These are phyloP conservation scores for Drosophila sproati DNA, from an alignment of 1,140 invertebrate species.

Conservation along the genomic window DNA sequence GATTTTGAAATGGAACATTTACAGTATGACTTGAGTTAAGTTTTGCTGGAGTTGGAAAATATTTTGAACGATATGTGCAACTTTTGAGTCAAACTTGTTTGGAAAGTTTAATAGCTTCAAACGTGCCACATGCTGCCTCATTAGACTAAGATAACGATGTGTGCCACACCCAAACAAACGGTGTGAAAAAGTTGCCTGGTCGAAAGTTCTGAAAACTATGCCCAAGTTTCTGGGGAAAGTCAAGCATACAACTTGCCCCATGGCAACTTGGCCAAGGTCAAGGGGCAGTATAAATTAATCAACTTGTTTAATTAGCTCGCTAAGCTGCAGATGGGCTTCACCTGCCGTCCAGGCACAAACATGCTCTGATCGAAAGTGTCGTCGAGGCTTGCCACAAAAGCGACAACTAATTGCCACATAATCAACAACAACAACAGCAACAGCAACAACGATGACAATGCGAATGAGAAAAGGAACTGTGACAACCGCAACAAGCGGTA, in stretches of 20 bases:
- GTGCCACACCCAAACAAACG: conserved; percentile 29
- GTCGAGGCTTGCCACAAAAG: conserved; percentile 67
- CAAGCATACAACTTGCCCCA: conserved; percentile 3
- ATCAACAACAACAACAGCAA: conserved; percentile 56
- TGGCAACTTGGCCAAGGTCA: conserved; percentile 51
- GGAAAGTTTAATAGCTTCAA: conserved; percentile 57
- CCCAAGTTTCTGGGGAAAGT: conserved; percentile 15
- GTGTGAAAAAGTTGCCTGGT: conserved; percentile 45
- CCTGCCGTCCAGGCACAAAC: conserved; percentile 56
- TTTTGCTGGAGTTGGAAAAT: not conserved
- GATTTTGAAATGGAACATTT: not conserved
- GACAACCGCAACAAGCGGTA: conserved; percentile 49
- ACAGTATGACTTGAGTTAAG: not conserved
- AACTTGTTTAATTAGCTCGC: conserved; percentile 74
- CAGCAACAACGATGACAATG: conserved; percentile 16
- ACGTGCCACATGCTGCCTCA: conserved; percentile 51
- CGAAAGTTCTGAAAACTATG: conserved; percentile 47
- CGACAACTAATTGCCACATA: conserved; percentile 81
- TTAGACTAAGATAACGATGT: conserved; percentile 36
- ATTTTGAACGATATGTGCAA: conserved; percentile 43
- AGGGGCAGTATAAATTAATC: conserved; percentile 53
- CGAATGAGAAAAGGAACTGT: not conserved
- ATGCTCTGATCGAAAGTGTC: conserved; percentile 55
- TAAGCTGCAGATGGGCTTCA: conserved; percentile 64
- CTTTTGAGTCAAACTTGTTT: conserved; percentile 43